phyloP scores from a whole-genome alignment of 2,797 vertebrate species.

The Eulemur coronatus region DNA sequence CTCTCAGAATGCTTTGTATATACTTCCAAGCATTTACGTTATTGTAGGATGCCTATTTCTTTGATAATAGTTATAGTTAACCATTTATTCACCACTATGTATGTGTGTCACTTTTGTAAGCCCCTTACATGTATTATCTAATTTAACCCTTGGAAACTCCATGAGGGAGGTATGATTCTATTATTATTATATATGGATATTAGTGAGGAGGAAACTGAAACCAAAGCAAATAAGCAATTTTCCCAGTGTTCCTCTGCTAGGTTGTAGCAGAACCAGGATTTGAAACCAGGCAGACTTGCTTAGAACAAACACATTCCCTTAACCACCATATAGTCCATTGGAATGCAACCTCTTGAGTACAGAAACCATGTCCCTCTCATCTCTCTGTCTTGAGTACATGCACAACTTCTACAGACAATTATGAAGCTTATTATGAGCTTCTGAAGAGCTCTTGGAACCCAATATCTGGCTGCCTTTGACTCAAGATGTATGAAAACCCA shows the following conservation, averaged over 20 bases:
- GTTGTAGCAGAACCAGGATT: not conserved
- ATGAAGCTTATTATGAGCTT: not conserved
- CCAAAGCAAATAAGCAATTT: not conserved
- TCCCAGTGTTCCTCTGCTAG: not conserved
- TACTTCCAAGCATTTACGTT: not conserved
- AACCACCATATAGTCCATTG: not conserved
- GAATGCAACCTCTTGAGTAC: not conserved
- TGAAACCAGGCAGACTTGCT: not conserved
- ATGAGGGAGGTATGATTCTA: not conserved
- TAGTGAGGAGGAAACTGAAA: not conserved
- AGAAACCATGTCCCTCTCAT: not conserved
- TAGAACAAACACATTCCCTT: not conserved
- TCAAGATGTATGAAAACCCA: not conserved
- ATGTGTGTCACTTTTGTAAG: not conserved
- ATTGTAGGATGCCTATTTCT: not conserved
- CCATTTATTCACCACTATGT: not conserved
- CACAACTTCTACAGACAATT: not conserved
- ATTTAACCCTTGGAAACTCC: not conserved
- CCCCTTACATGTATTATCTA: not conserved
- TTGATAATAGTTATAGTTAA: not conserved
- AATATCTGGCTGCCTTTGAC: not conserved
- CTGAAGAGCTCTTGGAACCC: not conserved
- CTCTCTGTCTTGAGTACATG: not conserved
- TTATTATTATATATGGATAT: not conserved
- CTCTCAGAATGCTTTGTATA: not conserved